These are phyloP conservation scores for Cyprinella venusta DNA, from an alignment of 2,797 vertebrate genomes.

Conservation along the genomic window DNA sequence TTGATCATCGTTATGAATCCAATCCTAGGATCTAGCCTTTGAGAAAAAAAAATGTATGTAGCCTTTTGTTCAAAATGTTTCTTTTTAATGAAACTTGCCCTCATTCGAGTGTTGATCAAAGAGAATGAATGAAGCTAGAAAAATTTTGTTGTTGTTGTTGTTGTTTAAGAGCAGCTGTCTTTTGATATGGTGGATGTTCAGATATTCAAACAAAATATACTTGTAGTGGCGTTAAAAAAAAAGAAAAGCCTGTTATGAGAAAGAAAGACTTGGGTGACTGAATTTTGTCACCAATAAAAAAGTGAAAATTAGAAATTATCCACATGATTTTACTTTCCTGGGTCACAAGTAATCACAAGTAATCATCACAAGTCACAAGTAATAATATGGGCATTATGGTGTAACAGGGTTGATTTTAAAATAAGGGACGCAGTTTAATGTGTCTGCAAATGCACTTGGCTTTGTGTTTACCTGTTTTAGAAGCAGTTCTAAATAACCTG, in stretches of 20 bases:
- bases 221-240: too few species aligned
- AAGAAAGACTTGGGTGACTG: background rate
- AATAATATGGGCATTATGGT: background rate
- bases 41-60: too few species aligned
- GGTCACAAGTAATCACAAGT: background rate
- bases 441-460: background rate
- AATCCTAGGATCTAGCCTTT: too few species aligned
- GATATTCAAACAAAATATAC: background rate
- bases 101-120: background rate
- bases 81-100: background rate
- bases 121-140: background rate
- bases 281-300: background rate
- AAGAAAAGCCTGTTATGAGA: too few species aligned
- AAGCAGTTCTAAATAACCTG: background rate
- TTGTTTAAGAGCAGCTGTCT: background rate
- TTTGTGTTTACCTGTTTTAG: background rate
- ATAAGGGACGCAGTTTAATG: background rate
- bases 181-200: background rate
- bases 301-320: background rate
- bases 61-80: background rate
- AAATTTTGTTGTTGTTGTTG: too few species aligned
- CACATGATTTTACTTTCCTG: background rate
- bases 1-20: background rate
- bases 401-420: background rate
- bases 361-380: background rate